These are phyloP conservation scores for Enteromius radiatus DNA, from an alignment of 2,797 vertebrate genomes.

Conservation along the genomic window DNA sequence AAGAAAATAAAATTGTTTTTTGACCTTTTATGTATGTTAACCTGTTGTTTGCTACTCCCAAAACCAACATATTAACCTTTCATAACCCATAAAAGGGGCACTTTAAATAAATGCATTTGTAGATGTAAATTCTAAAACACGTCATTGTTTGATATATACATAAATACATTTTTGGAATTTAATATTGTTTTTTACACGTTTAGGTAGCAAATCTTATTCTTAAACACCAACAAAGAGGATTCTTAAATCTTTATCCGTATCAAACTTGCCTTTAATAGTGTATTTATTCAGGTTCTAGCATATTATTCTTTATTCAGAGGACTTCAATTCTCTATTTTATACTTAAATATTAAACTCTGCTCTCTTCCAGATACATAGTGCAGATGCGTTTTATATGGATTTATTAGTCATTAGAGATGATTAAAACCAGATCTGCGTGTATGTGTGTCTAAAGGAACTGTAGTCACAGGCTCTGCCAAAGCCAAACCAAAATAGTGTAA, in stretches of 20 bases:
- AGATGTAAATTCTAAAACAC: no score
- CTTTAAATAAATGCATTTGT: no score
- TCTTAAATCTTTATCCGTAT: neutral
- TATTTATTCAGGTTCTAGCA: neutral
- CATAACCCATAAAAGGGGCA: no score
- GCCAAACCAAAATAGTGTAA: constrained; percentile 78
- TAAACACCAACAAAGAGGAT: neutral
- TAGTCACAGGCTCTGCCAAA: constrained; percentile 66
- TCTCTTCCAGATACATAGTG: neutral
- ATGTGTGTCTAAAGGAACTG: constrained; percentile 55
- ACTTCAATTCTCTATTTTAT: neutral
- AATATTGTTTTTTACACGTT: no score
- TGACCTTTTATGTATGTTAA: no score
- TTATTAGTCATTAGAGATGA: constrained; percentile 17
- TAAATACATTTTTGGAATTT: no score
- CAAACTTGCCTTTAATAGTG: neutral
- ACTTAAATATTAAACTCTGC: neutral
- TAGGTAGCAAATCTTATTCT: no score
- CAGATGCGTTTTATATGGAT: constrained; percentile 1
- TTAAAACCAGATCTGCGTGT: constrained; percentile 28
- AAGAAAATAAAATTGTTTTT: no score
- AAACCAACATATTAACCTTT: no score
- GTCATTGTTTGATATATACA: no score
- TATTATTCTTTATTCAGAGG: neutral
- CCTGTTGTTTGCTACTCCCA: no score